Conservation (phyloP, 2,888 invertebrate species). For the Volucella bombylans region DNA sequence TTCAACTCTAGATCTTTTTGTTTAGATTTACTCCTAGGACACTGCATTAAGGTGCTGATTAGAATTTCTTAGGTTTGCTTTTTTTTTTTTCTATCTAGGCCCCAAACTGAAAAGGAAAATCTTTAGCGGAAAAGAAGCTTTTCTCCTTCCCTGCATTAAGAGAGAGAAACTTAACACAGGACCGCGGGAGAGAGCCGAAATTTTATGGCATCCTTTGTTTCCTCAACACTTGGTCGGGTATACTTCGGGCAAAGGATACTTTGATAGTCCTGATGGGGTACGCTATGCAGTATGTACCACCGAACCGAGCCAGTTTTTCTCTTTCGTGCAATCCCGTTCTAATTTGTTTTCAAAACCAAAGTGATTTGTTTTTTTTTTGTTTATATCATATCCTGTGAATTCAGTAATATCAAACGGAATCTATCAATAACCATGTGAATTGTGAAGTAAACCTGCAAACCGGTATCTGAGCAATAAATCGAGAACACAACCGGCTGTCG, state of each 20-base stretch:
- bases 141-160: slow-evolving; percentile 6
- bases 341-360: slow-evolving; percentile 12
- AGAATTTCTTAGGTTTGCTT: slow-evolving; percentile 3
- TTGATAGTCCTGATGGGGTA: slow-evolving; percentile 69
- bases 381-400: slow-evolving; percentile 12
- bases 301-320: slow-evolving; percentile 66
- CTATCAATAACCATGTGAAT: slow-evolving; percentile 3
- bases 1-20: not conserved
- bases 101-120: slow-evolving; percentile 6
- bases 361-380: slow-evolving; percentile 14
- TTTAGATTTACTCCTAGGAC: not conserved
- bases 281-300: slow-evolving; percentile 67
- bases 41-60: slow-evolving; percentile 33
- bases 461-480: not conserved
- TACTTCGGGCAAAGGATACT: slow-evolving; percentile 56
- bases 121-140: slow-evolving; percentile 29
- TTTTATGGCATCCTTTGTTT: slow-evolving; percentile 70
- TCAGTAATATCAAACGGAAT: not conserved
- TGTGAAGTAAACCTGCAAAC: slow-evolving; percentile 17
- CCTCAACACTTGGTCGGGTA: slow-evolving; percentile 17
- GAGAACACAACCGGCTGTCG: slow-evolving; percentile 10
- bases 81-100: not conserved
- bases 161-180: slow-evolving; percentile 34
- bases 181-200: slow-evolving; percentile 26
- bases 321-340: slow-evolving; percentile 65